A percentile compares a stretch with the other conserved stretches of the same genome.
Conservation (phyloP, 2,888 invertebrate species). For the Drosophila vallismaia region DNA sequence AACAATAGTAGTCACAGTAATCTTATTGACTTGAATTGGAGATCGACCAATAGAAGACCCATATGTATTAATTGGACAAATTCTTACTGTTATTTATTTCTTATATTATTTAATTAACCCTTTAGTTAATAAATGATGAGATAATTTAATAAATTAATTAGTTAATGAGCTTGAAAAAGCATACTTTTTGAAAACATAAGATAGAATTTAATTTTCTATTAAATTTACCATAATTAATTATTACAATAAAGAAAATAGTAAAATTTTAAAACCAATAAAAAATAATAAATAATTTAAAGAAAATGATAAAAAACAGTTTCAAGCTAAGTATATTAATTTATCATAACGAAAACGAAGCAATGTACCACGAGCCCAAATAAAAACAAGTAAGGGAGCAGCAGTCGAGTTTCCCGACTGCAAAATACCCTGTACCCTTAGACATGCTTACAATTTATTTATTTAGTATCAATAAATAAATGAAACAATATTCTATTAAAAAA, state of each 20-base stretch:
- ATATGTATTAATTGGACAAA: slow-evolving; percentile 87
- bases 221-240: slow-evolving; percentile 85
- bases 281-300: slow-evolving; percentile 87
- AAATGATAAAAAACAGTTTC: slow-evolving; percentile 86
- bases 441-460: too few species aligned
- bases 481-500: too few species aligned
- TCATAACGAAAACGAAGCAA: too few species aligned
- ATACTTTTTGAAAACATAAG: slow-evolving; percentile 89
- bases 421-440: too few species aligned
- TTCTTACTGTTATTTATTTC: slow-evolving; percentile 86
- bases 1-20: slow-evolving; percentile 85
- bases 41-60: slow-evolving; percentile 88
- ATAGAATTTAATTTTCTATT: slow-evolving; percentile 86
- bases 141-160: slow-evolving; percentile 84
- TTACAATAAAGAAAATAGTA: slow-evolving; percentile 80
- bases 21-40: slow-evolving; percentile 90
- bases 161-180: slow-evolving; percentile 88
- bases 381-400: too few species aligned
- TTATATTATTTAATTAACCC: slow-evolving; percentile 86
- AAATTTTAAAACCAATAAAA: slow-evolving; percentile 85
- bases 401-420: too few species aligned
- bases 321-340: too few species aligned
- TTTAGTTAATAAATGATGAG: slow-evolving; percentile 85
- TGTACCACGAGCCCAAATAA: too few species aligned
- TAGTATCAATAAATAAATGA: too few species aligned